phyloP scores from a whole-genome alignment of 92 coral and sea anemone genomes.

The Nematostella vectensis region DNA sequence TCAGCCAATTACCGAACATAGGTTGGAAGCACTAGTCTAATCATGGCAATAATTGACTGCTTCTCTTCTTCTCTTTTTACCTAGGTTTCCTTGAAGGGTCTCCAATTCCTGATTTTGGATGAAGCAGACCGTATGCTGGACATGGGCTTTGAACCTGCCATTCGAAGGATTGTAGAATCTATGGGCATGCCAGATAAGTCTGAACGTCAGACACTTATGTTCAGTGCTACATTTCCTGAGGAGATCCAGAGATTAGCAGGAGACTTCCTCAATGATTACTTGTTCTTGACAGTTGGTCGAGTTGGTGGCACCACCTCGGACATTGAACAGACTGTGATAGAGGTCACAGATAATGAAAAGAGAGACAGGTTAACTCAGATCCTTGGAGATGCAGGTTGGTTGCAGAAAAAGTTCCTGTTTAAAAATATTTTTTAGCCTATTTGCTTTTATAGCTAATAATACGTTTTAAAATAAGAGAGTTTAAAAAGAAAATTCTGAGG shows the following conservation, averaged over 20 bases:
- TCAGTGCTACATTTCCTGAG: constrained; percentile 97
- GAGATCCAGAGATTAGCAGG: constrained; percentile 84
- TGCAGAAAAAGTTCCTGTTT: not conserved
- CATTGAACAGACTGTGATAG: constrained; percentile 79
- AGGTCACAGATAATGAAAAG: constrained; percentile 86
- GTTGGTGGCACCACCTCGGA: constrained; percentile 98
- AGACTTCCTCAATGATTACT: constrained; percentile 83
- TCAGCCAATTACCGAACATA: too few relatives aligned
- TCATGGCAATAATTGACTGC: too few relatives aligned
- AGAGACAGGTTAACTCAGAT: constrained; percentile 81
- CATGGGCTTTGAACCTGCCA: constrained; percentile 88
- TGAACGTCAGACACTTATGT: constrained; percentile 87
- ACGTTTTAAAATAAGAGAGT: too few relatives aligned
- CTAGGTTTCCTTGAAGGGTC: not conserved
- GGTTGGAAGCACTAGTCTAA: too few relatives aligned
- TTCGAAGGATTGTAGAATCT: constrained; percentile 62
- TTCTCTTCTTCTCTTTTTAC: too few relatives aligned
- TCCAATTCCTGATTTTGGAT: constrained; percentile 80
- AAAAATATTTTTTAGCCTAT: too few relatives aligned
- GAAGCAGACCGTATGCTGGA: constrained; percentile 98
- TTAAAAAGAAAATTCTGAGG: too few relatives aligned
- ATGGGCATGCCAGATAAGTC: constrained; percentile 78
- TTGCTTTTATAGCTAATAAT: too few relatives aligned
- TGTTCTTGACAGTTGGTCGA: constrained; percentile 93
- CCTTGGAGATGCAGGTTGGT: constrained; percentile 76